Evolutionary conservation across 1,140 invertebrate species (phyloP), one percentile per base, ranked within the genome.

Genomic region (Nasonia vitripennis): DNA sequence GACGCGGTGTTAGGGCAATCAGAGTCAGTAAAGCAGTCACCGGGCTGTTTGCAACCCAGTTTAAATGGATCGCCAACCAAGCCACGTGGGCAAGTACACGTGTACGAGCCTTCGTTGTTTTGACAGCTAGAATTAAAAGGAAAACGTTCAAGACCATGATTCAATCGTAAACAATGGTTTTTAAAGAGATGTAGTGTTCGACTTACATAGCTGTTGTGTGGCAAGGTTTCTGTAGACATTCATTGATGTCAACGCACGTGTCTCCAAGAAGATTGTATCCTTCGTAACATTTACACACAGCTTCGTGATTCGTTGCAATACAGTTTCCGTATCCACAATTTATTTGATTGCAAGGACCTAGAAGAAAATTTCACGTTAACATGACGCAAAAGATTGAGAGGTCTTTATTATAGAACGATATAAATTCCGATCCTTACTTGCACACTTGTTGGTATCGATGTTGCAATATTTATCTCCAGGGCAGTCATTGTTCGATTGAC

Each of bases 211-310:
- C 96, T 78, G 96, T 95, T 55, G 94, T 86, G 88, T 98, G 97
- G 89, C 98, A 98, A 31, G 97, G 97, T 80, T 95, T 94, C n/a
- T 93, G 90, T 2, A 93, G 84, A 90, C 98, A 98, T 92, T 98
- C 97, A 89, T 98, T 95, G 41, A 98, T 93, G 92, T 98, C 97
- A 81, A 95, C 94, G 90, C 98, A 98, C 41, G 94, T 94, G 74
- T 95, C 95, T 83, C 95, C 95, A 27, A 93, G 89, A 45, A 96
- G 91, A 34, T 95, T 93, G 89, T 95, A 98, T 45, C 98, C 98
- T 51, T 94, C 89, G 86, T 95, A 94, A 92, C 98, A 98, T 51
- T 94, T 94, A 88, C 98, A 98, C 2, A 95, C 87, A 2, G 95
- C 95, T 87, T 94, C 93, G 90, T 98, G 97, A 86, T 96, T 94